These are phyloP conservation scores for Propithecus coquereli DNA, from an alignment of 2,113 vertebrate species.

Conservation along the genomic window DNA sequence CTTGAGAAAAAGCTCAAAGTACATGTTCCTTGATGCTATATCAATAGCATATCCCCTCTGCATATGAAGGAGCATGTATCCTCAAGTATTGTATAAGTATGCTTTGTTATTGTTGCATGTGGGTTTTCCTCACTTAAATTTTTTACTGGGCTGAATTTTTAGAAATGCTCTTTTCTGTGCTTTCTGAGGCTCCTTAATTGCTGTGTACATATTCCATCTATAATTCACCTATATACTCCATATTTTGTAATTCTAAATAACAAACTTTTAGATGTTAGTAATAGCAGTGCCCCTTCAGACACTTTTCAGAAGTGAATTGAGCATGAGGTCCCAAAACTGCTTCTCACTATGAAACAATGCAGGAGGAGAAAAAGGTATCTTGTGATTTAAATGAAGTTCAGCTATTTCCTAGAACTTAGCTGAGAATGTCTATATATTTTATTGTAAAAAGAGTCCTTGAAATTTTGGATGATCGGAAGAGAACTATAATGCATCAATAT, in stretches of 20 bases:
- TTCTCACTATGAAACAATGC: not conserved
- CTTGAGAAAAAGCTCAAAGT: not conserved
- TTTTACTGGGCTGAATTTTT: not conserved
- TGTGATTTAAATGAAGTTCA: not conserved
- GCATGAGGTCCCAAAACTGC: not conserved
- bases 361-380: not conserved
- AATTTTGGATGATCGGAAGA: not conserved
- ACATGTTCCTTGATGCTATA: not conserved
- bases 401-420: not conserved
- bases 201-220: not conserved
- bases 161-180: not conserved
- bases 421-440: not conserved
- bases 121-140: not conserved
- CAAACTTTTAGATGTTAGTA: not conserved
- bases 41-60: not conserved
- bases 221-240: not conserved
- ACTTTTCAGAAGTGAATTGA: not conserved
- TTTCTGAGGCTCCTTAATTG: not conserved
- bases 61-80: not conserved
- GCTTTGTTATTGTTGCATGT: not conserved
- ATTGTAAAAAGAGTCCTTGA: not conserved
- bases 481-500: not conserved
- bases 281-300: not conserved
- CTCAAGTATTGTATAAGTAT: not conserved
- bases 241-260: not conserved